Evolutionary conservation across 2,888 invertebrate genomes (phyloP), one percentile per base, ranked within the genome.

Genomic region (Apamea crenata): DNA sequence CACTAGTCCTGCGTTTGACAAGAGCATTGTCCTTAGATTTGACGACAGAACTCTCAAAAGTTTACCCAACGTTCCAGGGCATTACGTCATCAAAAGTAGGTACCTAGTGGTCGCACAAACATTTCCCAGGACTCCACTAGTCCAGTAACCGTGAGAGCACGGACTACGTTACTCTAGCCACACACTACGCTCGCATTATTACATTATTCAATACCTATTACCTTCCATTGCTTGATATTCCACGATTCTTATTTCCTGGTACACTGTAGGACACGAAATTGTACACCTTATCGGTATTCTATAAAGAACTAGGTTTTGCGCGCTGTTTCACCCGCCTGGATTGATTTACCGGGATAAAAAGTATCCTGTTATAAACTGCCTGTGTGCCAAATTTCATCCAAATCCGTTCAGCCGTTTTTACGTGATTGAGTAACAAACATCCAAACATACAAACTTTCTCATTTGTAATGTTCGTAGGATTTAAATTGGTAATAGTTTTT

Each of bases 191-290:
- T 59, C 75, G 56, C 78, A 71, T 88, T 87, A 91, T 61, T 82
- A 75, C 78, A 84, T 92, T 88, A 92, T 91, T 91, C 92, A 90
- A 75, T 82, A 82, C 85, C 47, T 85, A 84, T 84, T 84, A 78
- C 83, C 78, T 85, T 78, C 72, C 40, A 68, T 29, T 29, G 75
- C 80, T 91, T 90, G 87, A 69, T 92, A 92, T 90, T 88, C 92
- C 92, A 91, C 91, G 91, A 90, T 87, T 89, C 88, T 85, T 78
- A 82, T 86, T 89, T 89, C 91, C 90, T 83, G 81, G 81, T 86
- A 86, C 79, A 84, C 82, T 83, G 82, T 72, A 70, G 72, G 81
- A 74, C 88, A 81, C 65, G 71, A 86, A 85, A 91, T 77, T 73
- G 84, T 77, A 83, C 76, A 83, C 82, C n/a, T 53, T 29, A 59